phyloP scores from a whole-genome alignment of 1,140 invertebrate genomes.

The Camponotus vicinus region DNA sequence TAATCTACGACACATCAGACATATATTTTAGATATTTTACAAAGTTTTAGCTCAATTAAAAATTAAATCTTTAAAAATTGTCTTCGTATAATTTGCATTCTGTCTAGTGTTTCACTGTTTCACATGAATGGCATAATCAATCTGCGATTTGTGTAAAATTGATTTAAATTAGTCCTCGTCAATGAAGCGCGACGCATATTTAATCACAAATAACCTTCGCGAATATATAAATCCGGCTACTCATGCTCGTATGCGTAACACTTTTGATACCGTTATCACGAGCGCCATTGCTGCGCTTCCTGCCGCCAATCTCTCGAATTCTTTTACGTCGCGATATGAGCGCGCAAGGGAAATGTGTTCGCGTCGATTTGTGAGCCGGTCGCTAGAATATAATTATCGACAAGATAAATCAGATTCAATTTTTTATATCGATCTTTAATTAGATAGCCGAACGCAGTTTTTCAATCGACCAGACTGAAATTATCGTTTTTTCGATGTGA shows the following conservation, averaged over 20 bases:
- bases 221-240: conserved; percentile 36
- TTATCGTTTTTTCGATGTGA: conserved; percentile 21
- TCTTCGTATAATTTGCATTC: too few species aligned
- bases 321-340: conserved; percentile 45
- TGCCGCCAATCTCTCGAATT: conserved; percentile 64
- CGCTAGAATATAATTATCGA: conserved; percentile 63
- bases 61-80: neutral
- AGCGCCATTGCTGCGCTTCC: conserved; percentile 70
- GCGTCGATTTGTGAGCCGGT: conserved; percentile 34
- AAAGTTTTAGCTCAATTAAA: neutral
- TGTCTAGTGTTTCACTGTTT: neutral
- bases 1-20: neutral
- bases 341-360: conserved; percentile 41
- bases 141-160: neutral
- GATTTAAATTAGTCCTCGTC: neutral
- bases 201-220: conserved; percentile 64
- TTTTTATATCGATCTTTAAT: conserved; percentile 48
- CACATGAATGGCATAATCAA: neutral
- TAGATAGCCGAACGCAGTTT: conserved; percentile 43
- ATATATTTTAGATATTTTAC: conserved; percentile 8
- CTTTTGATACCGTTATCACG: conserved; percentile 76
- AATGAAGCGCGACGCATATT: conserved; percentile 30
- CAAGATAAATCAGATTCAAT: conserved; percentile 37
- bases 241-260: conserved; percentile 70
- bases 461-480: conserved; percentile 37